Percentiles rank a stretch among this genome's conserved stretches.
Conservation (phyloP, 2,797 vertebrate species). For the Micropoecilia bifurca region DNA sequence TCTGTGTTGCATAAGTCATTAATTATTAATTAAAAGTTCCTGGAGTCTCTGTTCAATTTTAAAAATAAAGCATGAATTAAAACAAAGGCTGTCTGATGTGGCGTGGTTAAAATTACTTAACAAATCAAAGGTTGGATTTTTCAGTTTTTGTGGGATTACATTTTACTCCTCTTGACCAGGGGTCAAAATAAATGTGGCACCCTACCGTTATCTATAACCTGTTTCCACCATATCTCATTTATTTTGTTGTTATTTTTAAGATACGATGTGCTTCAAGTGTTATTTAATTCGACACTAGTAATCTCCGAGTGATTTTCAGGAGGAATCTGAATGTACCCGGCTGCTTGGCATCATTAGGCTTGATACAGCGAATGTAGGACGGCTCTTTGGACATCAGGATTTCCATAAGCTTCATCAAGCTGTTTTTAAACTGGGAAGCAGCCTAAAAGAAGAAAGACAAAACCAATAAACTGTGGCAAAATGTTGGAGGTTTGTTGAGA, state of each 20-base stretch:
- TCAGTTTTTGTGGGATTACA: background rate
- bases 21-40: background rate
- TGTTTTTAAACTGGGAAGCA: slow-evolving; percentile 96
- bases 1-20: background rate
- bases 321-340: slow-evolving; percentile 79
- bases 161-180: background rate
- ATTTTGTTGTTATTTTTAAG: background rate
- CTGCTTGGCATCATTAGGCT: slow-evolving; percentile 96
- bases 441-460: slow-evolving; percentile 76
- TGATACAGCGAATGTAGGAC: slow-evolving; percentile 96
- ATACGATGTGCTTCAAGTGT: background rate
- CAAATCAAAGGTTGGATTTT: background rate
- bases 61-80: background rate
- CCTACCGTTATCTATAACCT: background rate
- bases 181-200: background rate
- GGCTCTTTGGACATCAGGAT: slow-evolving; percentile 98
- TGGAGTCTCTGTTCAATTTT: background rate
- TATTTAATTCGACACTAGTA: background rate
- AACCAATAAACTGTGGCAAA: slow-evolving; percentile 5
- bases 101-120: background rate
- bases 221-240: background rate
- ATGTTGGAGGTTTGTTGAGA: background rate
- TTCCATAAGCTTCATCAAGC: slow-evolving; percentile 93
- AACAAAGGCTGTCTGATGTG: background rate
- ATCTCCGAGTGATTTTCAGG: background rate